Percentiles rank a stretch among this genome's conserved stretches.
phyloP scores from a whole-genome alignment of 2,888 invertebrate genomes.

The Crematogaster levior region DNA sequence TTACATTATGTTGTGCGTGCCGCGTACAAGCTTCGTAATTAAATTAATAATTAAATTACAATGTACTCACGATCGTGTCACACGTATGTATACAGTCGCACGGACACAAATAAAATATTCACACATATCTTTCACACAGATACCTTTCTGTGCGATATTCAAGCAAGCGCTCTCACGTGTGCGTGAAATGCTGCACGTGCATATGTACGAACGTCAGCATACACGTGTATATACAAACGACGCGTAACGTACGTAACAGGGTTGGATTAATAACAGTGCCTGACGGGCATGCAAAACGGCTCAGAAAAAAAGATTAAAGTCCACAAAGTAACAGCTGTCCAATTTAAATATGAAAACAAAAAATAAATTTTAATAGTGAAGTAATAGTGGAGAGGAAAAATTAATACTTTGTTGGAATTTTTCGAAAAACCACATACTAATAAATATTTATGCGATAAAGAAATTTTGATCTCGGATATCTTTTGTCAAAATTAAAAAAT shows the following conservation, averaged over 20 bases:
- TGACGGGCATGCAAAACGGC: background rate
- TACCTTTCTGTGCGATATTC: background rate
- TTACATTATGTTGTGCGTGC: conserved; percentile 12
- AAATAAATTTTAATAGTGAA: conserved; percentile 13
- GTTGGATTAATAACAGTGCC: conserved; percentile 44
- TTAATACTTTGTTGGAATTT: background rate
- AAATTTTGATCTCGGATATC: background rate
- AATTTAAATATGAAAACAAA: conserved; percentile 17
- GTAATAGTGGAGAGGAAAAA: background rate
- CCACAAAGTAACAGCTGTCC: conserved; percentile 6
- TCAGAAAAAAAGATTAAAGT: conserved; percentile 13
- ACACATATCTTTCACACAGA: background rate
- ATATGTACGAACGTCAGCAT: conserved; percentile 8
- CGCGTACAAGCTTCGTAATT: conserved; percentile 2
- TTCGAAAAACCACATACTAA: background rate
- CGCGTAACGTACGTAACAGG: conserved; percentile 44
- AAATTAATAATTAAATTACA: conserved; percentile 48
- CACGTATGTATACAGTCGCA: background rate
- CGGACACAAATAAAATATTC: background rate
- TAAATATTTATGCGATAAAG: conserved; percentile 1
- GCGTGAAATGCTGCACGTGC: background rate
- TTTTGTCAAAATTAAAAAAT: background rate
- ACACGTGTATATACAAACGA: conserved; percentile 22
- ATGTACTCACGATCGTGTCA: background rate
- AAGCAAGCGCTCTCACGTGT: background rate